phyloP scores from a whole-genome alignment of 2,797 vertebrate genomes.

The Masticophis lateralis region DNA sequence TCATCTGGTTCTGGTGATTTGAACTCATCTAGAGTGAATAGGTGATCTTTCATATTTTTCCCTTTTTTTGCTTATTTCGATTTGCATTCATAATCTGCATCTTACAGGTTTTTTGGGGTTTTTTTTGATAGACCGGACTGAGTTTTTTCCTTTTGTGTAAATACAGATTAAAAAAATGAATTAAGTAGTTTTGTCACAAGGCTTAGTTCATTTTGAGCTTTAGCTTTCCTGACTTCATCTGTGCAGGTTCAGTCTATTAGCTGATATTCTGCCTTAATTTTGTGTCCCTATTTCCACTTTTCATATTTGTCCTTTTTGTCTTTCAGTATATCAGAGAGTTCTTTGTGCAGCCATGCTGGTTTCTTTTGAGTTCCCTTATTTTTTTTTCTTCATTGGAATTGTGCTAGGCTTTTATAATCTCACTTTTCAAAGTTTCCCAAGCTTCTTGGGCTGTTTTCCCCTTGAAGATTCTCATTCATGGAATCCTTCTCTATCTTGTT shows the following conservation, averaged over 20 bases:
- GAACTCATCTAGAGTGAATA: background rate
- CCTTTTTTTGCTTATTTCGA: background rate
- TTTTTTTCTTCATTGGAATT: background rate
- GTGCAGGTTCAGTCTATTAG: no score
- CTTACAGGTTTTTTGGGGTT: background rate
- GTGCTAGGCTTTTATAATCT: background rate
- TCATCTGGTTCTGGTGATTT: background rate
- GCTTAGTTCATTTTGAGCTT: no score
- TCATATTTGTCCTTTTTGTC: background rate
- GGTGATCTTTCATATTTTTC: background rate
- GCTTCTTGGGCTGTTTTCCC: background rate
- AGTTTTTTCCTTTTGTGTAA: no score
- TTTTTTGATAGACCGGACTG: background rate
- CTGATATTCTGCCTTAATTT: no score
- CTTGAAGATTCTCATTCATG: background rate
- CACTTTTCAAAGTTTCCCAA: background rate
- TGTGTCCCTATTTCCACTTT: no score
- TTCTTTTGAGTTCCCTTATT: background rate
- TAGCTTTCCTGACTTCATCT: no score
- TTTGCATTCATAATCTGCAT: background rate
- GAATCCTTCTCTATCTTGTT: background rate
- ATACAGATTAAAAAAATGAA: no score
- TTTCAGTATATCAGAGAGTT: background rate
- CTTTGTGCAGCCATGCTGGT: background rate
- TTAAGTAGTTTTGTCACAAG: no score